These are phyloP conservation scores for Lasioglossum baleicum DNA, from an alignment of 1,140 invertebrate species.

Conservation along the genomic window DNA sequence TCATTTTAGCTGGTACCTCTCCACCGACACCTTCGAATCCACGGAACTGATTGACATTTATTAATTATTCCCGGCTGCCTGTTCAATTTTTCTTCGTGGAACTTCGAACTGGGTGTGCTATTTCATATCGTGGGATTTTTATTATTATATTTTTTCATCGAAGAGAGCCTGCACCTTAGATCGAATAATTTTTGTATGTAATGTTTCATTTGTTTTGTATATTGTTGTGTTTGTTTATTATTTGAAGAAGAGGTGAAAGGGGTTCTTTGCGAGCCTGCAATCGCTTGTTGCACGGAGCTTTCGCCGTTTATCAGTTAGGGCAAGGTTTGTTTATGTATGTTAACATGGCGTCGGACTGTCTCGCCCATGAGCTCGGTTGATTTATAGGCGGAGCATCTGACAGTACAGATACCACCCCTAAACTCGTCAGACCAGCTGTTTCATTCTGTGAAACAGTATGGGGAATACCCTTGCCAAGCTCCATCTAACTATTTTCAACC, in stretches of 20 bases:
- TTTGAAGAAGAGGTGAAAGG: neutral
- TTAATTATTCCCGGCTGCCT: conserved; percentile 39
- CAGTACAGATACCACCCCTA: conserved; percentile 74
- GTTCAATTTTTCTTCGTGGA: conserved; percentile 16
- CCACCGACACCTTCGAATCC: conserved; percentile 46
- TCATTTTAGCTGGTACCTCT: conserved; percentile 37
- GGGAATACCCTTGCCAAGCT: neutral
- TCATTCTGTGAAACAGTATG: neutral
- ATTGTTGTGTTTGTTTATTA: no score
- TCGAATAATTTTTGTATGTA: no score
- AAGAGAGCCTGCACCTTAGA: no score
- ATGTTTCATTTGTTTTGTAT: neutral
- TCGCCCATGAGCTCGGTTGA: conserved; percentile 72
- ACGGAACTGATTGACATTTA: conserved; percentile 49
- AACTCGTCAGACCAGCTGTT: conserved; percentile 72
- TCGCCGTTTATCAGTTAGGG: conserved; percentile 73
- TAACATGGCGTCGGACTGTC: conserved; percentile 78
- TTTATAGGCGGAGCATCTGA: conserved; percentile 80
- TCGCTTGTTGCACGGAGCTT: conserved; percentile 67
- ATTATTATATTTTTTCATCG: no score
- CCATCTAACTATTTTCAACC: conserved; percentile 1
- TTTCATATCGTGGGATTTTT: neutral
- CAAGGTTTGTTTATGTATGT: conserved; percentile 77
- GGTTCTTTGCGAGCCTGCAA: conserved; percentile 19
- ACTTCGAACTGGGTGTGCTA: neutral